Conservation (phyloP, 2,113 vertebrate genomes). For the Dasyprocta punctata region DNA sequence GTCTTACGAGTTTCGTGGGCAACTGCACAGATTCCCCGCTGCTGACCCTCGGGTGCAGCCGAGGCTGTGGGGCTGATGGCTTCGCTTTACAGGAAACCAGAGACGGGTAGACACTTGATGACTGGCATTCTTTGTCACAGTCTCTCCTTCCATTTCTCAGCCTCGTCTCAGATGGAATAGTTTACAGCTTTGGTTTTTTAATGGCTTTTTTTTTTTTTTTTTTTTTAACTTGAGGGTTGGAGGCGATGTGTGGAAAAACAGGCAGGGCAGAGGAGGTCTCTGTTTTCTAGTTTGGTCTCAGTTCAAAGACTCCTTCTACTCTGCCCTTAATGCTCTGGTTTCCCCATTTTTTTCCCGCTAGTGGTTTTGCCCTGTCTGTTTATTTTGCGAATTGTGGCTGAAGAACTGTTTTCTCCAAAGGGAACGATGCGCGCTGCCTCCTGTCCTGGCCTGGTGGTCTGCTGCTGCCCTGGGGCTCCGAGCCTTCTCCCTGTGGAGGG, state of each 20-base stretch:
- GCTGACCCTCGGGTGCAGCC: background rate
- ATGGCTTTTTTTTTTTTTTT: slow-evolving; percentile 28
- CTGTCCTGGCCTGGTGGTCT: background rate
- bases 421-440: background rate
- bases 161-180: slow-evolving; percentile 45
- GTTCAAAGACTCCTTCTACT: slow-evolving; percentile 24
- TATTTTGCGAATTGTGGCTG: slow-evolving; percentile 50
- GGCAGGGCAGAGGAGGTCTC: slow-evolving; percentile 13
- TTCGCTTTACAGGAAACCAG: background rate
- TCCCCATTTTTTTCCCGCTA: slow-evolving; percentile 29
- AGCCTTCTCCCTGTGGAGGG: background rate
- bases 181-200: slow-evolving; percentile 28
- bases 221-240: slow-evolving; percentile 49
- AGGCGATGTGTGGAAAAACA: slow-evolving; percentile 60
- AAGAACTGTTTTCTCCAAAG: slow-evolving; percentile 38
- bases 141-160: background rate
- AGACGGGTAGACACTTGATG: background rate
- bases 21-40: background rate
- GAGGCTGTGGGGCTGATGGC: background rate
- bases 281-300: slow-evolving; percentile 52
- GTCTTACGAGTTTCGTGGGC: background rate
- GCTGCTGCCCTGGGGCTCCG: background rate
- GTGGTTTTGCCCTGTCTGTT: slow-evolving; percentile 64
- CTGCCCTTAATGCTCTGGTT: background rate
- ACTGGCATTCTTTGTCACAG: background rate